Percentiles rank a stretch among this genome's conserved stretches.
Evolutionary conservation across 2,888 invertebrate species (phyloP).

Genomic region (Autographa pulchrina): DNA sequence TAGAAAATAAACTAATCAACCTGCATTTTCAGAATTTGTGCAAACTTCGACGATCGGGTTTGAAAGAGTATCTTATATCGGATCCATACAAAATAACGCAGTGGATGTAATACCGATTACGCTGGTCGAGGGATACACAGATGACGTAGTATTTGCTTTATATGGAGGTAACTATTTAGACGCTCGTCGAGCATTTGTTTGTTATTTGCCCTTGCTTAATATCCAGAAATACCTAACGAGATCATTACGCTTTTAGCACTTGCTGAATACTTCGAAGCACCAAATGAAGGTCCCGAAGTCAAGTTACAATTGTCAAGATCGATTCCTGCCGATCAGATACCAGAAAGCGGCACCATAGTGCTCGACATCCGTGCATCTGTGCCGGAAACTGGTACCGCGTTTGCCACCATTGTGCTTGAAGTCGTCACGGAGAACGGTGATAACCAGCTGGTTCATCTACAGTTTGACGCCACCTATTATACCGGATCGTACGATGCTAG

Average conservation of each 20-base stretch:
- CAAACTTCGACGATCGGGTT: conserved; percentile 34
- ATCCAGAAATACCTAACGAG: neutral
- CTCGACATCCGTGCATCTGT: conserved; percentile 62
- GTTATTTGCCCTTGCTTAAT: neutral
- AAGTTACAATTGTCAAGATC: conserved; percentile 34
- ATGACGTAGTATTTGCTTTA: conserved; percentile 51
- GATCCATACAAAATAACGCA: conserved; percentile 34
- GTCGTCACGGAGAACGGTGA: conserved; percentile 34
- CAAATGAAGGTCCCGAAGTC: conserved; percentile 33
- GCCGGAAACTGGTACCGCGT: conserved; percentile 53
- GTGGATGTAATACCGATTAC: conserved; percentile 53
- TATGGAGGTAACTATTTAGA: conserved; percentile 27
- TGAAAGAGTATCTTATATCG: conserved; percentile 40
- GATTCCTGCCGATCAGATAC: conserved; percentile 61
- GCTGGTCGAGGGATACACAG: conserved; percentile 57
- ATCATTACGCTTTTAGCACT: conserved; percentile 43
- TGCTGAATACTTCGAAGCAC: conserved; percentile 39
- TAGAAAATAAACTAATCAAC: neutral
- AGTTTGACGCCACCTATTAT: conserved; percentile 56
- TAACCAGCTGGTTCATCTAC: conserved; percentile 16
- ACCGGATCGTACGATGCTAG: conserved; percentile 53
- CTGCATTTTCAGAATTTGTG: conserved; percentile 14
- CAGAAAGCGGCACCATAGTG: conserved; percentile 57
- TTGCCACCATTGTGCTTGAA: conserved; percentile 63
- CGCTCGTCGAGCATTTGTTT: neutral